Evolutionary conservation across 2,113 vertebrate genomes (phyloP).

Genomic region (Pterocles orientalis): DNA sequence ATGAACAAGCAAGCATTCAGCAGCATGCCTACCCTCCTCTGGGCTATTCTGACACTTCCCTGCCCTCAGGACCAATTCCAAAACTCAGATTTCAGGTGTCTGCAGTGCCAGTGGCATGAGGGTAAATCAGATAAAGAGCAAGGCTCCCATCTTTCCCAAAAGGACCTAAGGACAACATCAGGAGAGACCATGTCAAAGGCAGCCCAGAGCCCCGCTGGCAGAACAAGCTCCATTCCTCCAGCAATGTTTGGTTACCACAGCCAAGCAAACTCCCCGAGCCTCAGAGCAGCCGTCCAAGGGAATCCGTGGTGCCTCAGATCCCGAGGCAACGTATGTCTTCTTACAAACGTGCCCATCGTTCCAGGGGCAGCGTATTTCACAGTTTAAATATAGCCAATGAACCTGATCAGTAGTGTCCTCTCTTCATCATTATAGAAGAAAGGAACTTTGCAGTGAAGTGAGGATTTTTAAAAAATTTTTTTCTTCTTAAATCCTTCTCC

Average conservation of each 20-base stretch:
- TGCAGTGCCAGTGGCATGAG: background rate
- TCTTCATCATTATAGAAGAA: background rate
- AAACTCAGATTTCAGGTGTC: background rate
- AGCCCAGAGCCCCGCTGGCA: background rate
- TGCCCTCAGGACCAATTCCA: background rate
- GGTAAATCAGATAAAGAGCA: background rate
- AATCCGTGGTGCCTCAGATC: background rate
- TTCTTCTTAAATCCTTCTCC: background rate
- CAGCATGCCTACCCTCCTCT: background rate
- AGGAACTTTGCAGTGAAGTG: background rate
- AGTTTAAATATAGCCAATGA: background rate
- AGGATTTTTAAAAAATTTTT: background rate
- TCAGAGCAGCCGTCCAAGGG: background rate
- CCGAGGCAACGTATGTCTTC: background rate
- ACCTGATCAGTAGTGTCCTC: background rate
- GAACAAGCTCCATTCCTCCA: background rate
- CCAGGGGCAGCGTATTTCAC: background rate
- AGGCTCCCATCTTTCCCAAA: background rate
- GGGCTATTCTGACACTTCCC: background rate
- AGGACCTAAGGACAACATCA: background rate
- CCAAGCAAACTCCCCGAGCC: background rate
- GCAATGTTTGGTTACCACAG: slow-evolving; percentile 4
- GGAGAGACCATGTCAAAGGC: background rate
- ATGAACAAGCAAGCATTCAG: background rate
- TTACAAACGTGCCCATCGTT: background rate